Conservation (phyloP, 2,113 vertebrate genomes). For the Columbina picui region DNA sequence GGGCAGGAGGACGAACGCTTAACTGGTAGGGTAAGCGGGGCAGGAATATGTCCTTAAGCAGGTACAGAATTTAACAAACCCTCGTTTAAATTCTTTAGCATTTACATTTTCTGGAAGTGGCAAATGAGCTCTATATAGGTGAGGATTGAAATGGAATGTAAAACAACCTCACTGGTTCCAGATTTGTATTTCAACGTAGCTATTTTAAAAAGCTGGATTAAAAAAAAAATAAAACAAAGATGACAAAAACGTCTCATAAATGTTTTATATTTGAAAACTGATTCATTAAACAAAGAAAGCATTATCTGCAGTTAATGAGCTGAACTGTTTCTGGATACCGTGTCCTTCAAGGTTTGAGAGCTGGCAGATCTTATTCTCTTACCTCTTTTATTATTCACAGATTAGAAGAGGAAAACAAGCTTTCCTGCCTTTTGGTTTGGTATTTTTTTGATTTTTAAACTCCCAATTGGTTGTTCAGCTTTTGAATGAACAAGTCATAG, state of each 20-base stretch:
- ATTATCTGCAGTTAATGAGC: slow-evolving; percentile 24
- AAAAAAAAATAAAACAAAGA: not conserved
- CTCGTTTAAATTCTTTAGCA: not conserved
- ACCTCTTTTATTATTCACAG: not conserved
- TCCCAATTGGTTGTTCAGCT: not conserved
- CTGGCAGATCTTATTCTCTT: not conserved
- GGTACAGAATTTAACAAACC: not conserved
- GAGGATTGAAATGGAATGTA: not conserved
- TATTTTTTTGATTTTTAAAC: not conserved
- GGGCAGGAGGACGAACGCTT: not conserved
- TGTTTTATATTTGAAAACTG: not conserved
- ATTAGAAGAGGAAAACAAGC: not conserved
- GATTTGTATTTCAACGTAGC: not conserved
- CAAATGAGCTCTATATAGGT: not conserved
- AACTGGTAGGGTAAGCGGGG: not conserved
- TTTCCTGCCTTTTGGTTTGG: not conserved
- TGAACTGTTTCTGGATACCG: not conserved
- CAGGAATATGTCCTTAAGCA: not conserved
- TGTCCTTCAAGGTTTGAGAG: slow-evolving; percentile 29
- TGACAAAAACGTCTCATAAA: not conserved
- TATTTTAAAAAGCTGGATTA: not conserved
- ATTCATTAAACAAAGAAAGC: slow-evolving; percentile 3
- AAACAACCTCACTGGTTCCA: not conserved
- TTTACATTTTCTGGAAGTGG: not conserved
- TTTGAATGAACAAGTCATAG: not conserved